phyloP scores from a whole-genome alignment of 2,888 invertebrate species.

The Xanthia icteritia region DNA sequence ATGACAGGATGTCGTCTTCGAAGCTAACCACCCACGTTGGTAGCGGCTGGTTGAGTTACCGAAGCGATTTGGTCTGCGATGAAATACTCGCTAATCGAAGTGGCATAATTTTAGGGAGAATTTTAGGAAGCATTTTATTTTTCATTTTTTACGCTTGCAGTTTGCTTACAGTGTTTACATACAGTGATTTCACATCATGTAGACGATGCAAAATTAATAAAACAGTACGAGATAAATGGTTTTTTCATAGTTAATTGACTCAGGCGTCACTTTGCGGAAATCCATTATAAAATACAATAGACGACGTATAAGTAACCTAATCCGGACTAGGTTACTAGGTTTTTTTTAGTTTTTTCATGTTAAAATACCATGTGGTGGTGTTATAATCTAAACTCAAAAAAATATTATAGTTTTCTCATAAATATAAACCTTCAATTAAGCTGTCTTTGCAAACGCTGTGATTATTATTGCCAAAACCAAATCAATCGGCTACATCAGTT shows the following conservation, averaged over 20 bases:
- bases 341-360: too few species aligned
- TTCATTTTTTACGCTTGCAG: background rate
- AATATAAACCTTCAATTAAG: background rate
- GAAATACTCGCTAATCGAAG: background rate
- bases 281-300: too few species aligned
- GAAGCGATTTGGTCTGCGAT: background rate
- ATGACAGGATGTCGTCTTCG: constrained; percentile 9
- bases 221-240: background rate
- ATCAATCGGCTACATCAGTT: too few species aligned
- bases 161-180: background rate
- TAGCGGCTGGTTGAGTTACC: background rate
- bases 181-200: background rate
- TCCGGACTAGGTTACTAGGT: too few species aligned
- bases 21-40: constrained; percentile 4
- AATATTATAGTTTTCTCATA: background rate
- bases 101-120: background rate
- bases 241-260: too few species aligned
- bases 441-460: background rate
- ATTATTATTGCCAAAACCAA: background rate
- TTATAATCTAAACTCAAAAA: background rate
- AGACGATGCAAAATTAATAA: background rate
- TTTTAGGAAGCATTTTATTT: too few species aligned
- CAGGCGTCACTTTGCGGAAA: too few species aligned
- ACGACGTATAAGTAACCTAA: too few species aligned
- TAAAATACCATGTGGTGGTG: background rate